Percentiles rank a stretch among this genome's conserved stretches.
phyloP scores from a whole-genome alignment of 1,140 invertebrate genomes.

The Papilio polytes region DNA sequence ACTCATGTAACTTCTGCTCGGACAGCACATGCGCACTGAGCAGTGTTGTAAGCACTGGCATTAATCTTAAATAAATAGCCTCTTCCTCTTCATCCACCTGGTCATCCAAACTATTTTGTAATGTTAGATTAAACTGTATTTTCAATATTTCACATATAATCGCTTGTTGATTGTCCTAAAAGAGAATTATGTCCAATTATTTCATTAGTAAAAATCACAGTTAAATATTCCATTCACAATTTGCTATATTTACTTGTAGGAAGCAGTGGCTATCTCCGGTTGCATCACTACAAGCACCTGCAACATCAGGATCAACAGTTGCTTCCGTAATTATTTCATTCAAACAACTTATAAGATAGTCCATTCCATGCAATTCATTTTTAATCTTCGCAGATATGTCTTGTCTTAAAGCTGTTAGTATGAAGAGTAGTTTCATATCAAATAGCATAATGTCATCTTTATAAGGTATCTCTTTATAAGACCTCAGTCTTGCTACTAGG shows the following conservation, averaged over 20 bases:
- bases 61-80: slow-evolving; percentile 89
- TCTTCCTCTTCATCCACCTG: slow-evolving; percentile 87
- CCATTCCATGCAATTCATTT: slow-evolving; percentile 91
- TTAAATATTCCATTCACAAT: background rate
- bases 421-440: slow-evolving; percentile 94
- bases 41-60: slow-evolving; percentile 89
- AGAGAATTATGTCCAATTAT: slow-evolving; percentile 39
- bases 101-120: slow-evolving; percentile 79
- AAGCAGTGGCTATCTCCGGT: slow-evolving; percentile 57
- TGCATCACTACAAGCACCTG: slow-evolving; percentile 55
- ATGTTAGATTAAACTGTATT: slow-evolving; percentile 94
- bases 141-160: slow-evolving; percentile 94
- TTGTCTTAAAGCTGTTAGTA: slow-evolving; percentile 92
- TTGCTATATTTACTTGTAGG: slow-evolving; percentile 50
- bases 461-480: slow-evolving; percentile 84
- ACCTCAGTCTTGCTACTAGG: slow-evolving; percentile 90
- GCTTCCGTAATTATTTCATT: slow-evolving; percentile 88
- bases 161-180: slow-evolving; percentile 87
- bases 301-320: slow-evolving; percentile 49
- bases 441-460: slow-evolving; percentile 92
- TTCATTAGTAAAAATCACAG: background rate
- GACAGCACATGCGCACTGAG: slow-evolving; percentile 86
- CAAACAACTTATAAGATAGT: slow-evolving; percentile 91
- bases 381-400: slow-evolving; percentile 89
- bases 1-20: slow-evolving; percentile 87